Base-by-base conservation (phyloP, 2,888 invertebrate species). In the Eupithecia vulgata region DNA sequence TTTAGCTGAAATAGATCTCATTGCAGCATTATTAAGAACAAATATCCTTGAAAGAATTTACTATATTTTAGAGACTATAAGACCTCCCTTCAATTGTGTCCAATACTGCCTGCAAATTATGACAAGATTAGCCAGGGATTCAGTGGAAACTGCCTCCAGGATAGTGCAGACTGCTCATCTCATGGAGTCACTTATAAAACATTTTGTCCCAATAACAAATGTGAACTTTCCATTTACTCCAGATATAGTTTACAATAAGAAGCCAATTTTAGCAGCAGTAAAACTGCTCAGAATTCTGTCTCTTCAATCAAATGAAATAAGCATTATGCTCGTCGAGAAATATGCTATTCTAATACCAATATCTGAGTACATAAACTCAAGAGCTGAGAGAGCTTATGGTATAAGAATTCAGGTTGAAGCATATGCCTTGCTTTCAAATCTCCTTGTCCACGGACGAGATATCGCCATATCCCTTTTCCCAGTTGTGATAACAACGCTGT, bases 1-100 rank as follows among this genome's bases (percentile, higher is more conserved):
- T 88, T 90, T 99, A 70, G 96, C 97, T 12, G 97, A 98, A 92
- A 95, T 96, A 42, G 98, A 99, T 94, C 92, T 98, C 6, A 95
- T 98, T 57, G 95, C 96, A 80, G 96, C 97, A 76, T 91, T 97
- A 37, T 84, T 97, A 25, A 95, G 98, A 81, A 97, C 97, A 15
- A 96, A 97, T 85, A 96, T 98, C 78, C 88, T 98, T 35, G 95
- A 96, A 76, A 95, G 98, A 87, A 86, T 88, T 74, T 97, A 96
- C 79, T 98, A 98, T 81, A 96, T 98, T 79, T 90, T 98, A 74
- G 96, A 95, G 74, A 95, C 94, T 62, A 90, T 97, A 30, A 95
- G 95, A 81, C 97, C 97, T 0, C 95, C 96, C 74, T 96, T 97
- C 45, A 95, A 96, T 82, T 96, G 97, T 74, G 96, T 98, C 0